A percentile compares a stretch with the other conserved stretches of the same genome.
phyloP scores from a whole-genome alignment of 2,888 invertebrate genomes.

The Syrista parreyssii region DNA sequence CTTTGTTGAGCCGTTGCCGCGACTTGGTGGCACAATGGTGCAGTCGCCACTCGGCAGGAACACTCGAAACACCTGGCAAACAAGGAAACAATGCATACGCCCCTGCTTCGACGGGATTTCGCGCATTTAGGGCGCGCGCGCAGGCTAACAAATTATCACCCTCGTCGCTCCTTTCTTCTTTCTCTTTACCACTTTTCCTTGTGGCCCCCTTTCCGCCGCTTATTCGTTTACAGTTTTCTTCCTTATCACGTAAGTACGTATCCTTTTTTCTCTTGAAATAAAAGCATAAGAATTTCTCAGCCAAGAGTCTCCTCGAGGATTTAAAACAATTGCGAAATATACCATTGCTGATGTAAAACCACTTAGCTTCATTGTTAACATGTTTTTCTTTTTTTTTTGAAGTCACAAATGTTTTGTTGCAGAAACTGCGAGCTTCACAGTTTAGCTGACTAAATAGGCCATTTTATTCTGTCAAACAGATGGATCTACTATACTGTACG shows the following conservation, averaged over 20 bases:
- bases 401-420: neutral
- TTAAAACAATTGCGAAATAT: neutral
- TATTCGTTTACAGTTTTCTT: neutral
- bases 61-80: slow-evolving; percentile 65
- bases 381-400: neutral
- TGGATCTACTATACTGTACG: neutral
- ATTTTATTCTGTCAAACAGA: neutral
- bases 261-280: neutral
- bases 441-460: neutral
- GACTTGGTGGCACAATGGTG: slow-evolving; percentile 60
- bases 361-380: neutral
- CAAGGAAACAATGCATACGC: slow-evolving; percentile 63
- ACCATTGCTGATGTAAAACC: neutral
- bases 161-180: neutral
- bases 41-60: slow-evolving; percentile 52
- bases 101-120: slow-evolving; percentile 61
- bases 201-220: neutral
- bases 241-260: neutral
- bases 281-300: neutral
- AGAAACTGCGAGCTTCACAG: neutral
- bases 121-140: slow-evolving; percentile 60
- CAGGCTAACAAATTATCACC: slow-evolving; percentile 61
- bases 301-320: neutral
- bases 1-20: slow-evolving; percentile 61
- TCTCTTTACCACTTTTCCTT: neutral